Conservation (phyloP, 2,888 invertebrate genomes). For the Tetranychus piercei region DNA sequence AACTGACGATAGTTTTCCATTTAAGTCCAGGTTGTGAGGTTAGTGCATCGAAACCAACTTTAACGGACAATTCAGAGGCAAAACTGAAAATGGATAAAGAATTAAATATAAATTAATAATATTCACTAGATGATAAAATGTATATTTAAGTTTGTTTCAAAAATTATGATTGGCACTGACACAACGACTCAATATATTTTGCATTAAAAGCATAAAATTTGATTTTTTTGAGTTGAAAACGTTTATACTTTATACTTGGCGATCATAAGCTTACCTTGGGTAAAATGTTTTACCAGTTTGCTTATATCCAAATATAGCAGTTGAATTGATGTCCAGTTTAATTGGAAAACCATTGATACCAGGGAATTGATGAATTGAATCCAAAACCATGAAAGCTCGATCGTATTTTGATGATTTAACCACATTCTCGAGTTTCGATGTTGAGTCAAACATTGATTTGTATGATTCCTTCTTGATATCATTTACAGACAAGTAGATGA, state of each 20-base stretch:
- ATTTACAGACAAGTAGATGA: constrained; percentile 2
- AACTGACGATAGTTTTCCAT: not conserved
- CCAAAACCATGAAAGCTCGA: constrained; percentile 17
- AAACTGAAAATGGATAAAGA: not conserved
- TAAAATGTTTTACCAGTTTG: not conserved
- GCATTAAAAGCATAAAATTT: not conserved
- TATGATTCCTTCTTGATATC: constrained; percentile 6
- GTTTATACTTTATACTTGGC: not conserved
- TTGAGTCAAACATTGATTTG: not conserved
- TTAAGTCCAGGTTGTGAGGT: constrained; percentile 12
- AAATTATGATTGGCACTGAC: not conserved
- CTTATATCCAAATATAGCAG: constrained; percentile 15
- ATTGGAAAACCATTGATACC: constrained; percentile 18
- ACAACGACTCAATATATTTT: not conserved
- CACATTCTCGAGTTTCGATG: not conserved
- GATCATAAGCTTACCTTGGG: not conserved
- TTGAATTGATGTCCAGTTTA: constrained; percentile 12
- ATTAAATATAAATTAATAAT: not conserved
- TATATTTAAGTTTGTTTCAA: too few species aligned
- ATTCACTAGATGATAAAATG: not conserved
- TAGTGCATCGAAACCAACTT: constrained; percentile 11
- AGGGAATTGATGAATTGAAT: constrained; percentile 15
- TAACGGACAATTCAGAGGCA: constrained; percentile 7
- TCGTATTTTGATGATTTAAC: constrained; percentile 9
- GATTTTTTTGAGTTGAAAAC: not conserved